phyloP scores from a whole-genome alignment of 2,888 invertebrate genomes.

The Diadegma fenestrale region DNA sequence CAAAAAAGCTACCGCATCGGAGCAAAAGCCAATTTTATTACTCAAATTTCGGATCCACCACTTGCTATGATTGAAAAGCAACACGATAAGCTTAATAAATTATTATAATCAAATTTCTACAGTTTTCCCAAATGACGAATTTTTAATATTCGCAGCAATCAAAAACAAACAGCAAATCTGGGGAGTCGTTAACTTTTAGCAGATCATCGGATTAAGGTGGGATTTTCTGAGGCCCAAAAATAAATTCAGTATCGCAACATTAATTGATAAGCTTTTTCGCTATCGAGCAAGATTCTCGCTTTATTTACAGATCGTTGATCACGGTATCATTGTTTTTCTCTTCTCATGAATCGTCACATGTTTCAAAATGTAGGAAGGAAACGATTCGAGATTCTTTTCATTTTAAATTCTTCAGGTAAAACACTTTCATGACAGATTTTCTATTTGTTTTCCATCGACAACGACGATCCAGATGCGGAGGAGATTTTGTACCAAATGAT shows the following conservation, averaged over 20 bases:
- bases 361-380: not conserved
- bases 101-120: not conserved
- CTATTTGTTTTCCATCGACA: slow-evolving; percentile 19
- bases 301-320: slow-evolving; percentile 1
- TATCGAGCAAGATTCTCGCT: not conserved
- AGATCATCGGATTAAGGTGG: not conserved
- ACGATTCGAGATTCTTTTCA: not conserved
- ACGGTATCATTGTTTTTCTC: not conserved
- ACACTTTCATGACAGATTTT: not conserved
- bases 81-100: not conserved
- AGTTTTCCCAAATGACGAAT: not conserved
- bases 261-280: not conserved
- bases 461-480: not conserved
- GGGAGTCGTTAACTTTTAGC: not conserved
- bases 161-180: not conserved
- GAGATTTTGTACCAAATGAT: slow-evolving; percentile 9
- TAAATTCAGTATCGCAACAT: not conserved
- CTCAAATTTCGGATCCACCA: not conserved
- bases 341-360: not conserved
- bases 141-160: not conserved
- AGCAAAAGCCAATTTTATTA: slow-evolving; percentile 11
- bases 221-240: not conserved
- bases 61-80: not conserved
- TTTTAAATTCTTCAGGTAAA: not conserved
- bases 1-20: not conserved